phyloP scores from a whole-genome alignment of 1,140 invertebrate species.

The Riptortus pedestris region DNA sequence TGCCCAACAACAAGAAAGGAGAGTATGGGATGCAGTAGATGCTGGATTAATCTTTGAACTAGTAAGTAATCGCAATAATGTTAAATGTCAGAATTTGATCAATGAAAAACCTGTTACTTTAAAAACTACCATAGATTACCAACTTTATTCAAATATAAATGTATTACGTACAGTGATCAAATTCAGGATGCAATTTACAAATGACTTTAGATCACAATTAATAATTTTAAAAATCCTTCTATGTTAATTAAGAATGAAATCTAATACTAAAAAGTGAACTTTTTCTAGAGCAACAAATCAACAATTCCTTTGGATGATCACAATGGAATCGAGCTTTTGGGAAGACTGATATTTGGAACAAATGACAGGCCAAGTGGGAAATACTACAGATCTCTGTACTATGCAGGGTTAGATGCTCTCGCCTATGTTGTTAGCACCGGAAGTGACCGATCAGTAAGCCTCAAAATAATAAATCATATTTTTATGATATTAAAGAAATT shows the following conservation, averaged over 20 bases:
- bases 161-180: too few relatives aligned
- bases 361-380: slow-evolving; percentile 5
- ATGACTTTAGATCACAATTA: too few relatives aligned
- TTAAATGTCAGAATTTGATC: too few relatives aligned
- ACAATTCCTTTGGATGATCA: neutral
- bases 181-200: too few relatives aligned
- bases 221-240: too few relatives aligned
- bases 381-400: slow-evolving; percentile 45
- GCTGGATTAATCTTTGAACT: neutral
- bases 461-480: neutral
- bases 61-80: neutral
- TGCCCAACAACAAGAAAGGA: slow-evolving; percentile 16
- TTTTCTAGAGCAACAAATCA: slow-evolving; percentile 39
- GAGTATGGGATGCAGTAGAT: slow-evolving; percentile 24
- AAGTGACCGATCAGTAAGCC: slow-evolving; percentile 33
- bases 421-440: slow-evolving; percentile 40
- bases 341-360: slow-evolving; percentile 11
- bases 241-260: neutral
- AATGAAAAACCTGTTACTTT: too few relatives aligned
- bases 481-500: neutral
- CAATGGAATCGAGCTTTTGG: slow-evolving; percentile 15
- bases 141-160: too few relatives aligned
- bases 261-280: neutral
- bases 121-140: too few relatives aligned
- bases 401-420: slow-evolving; percentile 37